A percentile compares a stretch with the other conserved stretches of the same genome.
These are phyloP conservation scores for Cavia porcellus DNA, from an alignment of 2,113 vertebrate genomes.

Conservation along the genomic window DNA sequence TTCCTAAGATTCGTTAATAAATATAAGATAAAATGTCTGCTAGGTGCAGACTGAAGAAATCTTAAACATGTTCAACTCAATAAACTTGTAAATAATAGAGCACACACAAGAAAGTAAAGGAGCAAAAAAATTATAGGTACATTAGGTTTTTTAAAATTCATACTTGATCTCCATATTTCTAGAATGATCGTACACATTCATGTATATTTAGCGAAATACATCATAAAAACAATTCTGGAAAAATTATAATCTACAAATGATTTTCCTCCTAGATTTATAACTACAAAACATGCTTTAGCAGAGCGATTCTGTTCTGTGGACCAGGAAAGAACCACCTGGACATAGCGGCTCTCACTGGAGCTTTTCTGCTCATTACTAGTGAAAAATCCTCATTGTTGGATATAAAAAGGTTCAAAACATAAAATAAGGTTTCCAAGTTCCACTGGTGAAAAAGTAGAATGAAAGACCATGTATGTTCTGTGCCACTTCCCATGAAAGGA, in stretches of 20 bases:
- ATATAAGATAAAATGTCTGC: conserved; percentile 3
- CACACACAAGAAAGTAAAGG: neutral
- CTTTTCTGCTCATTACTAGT: neutral
- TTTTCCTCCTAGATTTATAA: neutral
- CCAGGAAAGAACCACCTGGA: neutral
- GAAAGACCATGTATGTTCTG: neutral
- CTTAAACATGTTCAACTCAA: neutral
- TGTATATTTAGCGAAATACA: neutral
- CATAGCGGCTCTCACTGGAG: accelerated
- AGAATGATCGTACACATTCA: neutral
- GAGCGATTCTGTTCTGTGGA: neutral
- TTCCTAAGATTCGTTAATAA: conserved; percentile 23
- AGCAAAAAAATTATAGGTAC: neutral
- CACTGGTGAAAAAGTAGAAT: neutral
- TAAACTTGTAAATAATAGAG: neutral
- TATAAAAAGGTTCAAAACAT: neutral
- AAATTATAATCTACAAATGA: neutral
- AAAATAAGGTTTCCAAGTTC: neutral
- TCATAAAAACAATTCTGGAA: neutral
- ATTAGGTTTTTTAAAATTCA: neutral
- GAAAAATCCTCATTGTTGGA: neutral
- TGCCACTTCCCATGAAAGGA: neutral
- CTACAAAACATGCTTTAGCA: neutral
- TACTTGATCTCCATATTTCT: neutral
- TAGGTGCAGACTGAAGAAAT: conserved; percentile 3